phyloP scores from a whole-genome alignment of 2,888 invertebrate genomes.

The Phoronis australis region DNA sequence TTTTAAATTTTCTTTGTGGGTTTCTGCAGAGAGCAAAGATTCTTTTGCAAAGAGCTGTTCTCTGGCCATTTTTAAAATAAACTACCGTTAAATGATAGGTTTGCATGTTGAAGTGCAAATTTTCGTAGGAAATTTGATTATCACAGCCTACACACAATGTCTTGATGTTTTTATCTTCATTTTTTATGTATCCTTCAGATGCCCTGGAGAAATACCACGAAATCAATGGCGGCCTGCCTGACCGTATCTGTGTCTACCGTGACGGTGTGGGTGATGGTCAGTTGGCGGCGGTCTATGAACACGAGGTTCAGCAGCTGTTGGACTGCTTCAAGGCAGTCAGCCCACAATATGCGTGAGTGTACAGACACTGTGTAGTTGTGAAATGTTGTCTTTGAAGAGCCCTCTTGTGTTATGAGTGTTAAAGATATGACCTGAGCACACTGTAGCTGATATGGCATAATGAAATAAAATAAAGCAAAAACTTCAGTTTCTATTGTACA shows the following conservation, averaged over 20 bases:
- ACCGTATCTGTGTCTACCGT: slow-evolving; percentile 77
- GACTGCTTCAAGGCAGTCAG: slow-evolving; percentile 29
- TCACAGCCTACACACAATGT: no score
- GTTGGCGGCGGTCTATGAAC: slow-evolving; percentile 34
- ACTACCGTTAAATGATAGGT: no score
- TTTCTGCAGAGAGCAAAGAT: no score
- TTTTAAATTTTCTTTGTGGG: no score
- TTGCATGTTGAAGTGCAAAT: no score
- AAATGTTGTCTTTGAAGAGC: background rate
- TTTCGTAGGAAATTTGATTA: no score
- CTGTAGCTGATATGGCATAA: background rate
- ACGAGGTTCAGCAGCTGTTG: slow-evolving; percentile 44
- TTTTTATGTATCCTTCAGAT: slow-evolving; percentile 22
- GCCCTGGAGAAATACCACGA: slow-evolving; percentile 44
- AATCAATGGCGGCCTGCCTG: slow-evolving; percentile 65
- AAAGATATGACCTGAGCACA: background rate
- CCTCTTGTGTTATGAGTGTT: background rate
- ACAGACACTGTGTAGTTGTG: background rate
- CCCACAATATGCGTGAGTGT: slow-evolving; percentile 26
- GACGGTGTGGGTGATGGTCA: slow-evolving; percentile 68
- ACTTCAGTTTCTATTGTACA: no score
- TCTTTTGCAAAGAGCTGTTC: no score
- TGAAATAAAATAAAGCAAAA: no score
- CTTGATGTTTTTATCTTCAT: no score
- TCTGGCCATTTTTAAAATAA: no score